Base-by-base conservation (phyloP, 2,797 vertebrate species). In the Cetoscarus ocellatus region DNA sequence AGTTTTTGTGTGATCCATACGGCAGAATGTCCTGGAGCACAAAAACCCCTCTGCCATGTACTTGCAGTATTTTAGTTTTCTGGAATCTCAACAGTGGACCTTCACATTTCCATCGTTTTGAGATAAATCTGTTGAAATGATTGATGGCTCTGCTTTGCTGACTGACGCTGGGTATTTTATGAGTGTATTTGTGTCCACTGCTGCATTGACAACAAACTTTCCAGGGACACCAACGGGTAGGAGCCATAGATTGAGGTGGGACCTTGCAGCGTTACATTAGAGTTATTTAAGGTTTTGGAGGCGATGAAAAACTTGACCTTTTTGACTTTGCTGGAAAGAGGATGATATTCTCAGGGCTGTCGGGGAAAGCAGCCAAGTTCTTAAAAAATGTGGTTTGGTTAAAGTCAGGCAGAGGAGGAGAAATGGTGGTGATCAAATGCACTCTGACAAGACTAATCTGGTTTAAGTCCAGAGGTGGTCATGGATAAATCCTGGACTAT, bases 271-370 rank as follows among this genome's bases (percentile, higher is more conserved):
- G 53, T 72, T 58, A 55, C 54, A 73, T 19, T 56, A 73, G 53
- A 56, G 69, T 73, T 85, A 75, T 82, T 76, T 73, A 58, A 76
- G 60, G 44, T 70, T 69, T 67, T 74, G 43, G 64, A 75, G 75
- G 62, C 61, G 73, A 56, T 50, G 36, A 79, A 15, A 75, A 75
- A 62, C 18, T 47, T 34, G 50, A 51, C 47, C 68, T 61, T 47
- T 38, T 45, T 54, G 56, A 79, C 59, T 55, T 72, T 73, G 64
- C 54, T 61, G 69, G 38, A 10, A 57, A 66, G 45, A 51, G 36
- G 56, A 75, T 56, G 55, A 72, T 63, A 44, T 75, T 82, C 55
- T 75, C 57, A 36, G 61, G 42, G 18, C 49, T 19, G 51, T 60
- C 49, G 44, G 51, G 63, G 51, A 67, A 70, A 68, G 65, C 44